A percentile compares a stretch with the other conserved stretches of the same genome.
phyloP scores from a whole-genome alignment of 2,113 vertebrate species.

The Clinocottus analis region DNA sequence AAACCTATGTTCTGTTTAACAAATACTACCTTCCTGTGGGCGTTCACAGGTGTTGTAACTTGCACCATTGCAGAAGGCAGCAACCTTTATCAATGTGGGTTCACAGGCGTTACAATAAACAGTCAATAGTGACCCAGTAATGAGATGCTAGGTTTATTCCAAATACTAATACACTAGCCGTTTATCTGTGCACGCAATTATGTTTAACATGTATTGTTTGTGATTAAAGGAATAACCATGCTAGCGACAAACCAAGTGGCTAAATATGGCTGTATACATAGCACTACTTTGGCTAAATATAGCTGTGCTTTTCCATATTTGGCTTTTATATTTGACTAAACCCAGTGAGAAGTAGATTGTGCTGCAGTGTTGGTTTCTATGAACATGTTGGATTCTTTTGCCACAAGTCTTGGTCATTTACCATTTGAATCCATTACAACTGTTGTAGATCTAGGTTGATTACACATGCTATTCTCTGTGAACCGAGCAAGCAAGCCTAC shows the following conservation, averaged over 20 bases:
- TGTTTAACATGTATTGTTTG: neutral
- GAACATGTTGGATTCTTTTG: neutral
- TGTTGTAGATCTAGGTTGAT: neutral
- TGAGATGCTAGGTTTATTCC: neutral
- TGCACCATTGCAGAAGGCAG: neutral
- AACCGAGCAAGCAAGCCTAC: neutral
- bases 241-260: neutral
- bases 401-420: neutral
- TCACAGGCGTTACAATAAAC: neutral
- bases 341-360: neutral
- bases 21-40: neutral
- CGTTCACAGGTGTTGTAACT: neutral
- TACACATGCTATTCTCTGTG: neutral
- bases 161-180: neutral
- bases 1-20: neutral
- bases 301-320: neutral
- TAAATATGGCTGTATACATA: neutral
- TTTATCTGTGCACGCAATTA: neutral
- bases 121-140: neutral
- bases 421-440: neutral
- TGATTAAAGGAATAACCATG: neutral
- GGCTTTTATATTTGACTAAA: neutral
- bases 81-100: neutral
- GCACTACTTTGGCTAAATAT: conserved; percentile 4
- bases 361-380: neutral